Percentiles rank a stretch among this genome's conserved stretches.
phyloP scores from a whole-genome alignment of 2,797 vertebrate species.

The Mastacembelus armatus region DNA sequence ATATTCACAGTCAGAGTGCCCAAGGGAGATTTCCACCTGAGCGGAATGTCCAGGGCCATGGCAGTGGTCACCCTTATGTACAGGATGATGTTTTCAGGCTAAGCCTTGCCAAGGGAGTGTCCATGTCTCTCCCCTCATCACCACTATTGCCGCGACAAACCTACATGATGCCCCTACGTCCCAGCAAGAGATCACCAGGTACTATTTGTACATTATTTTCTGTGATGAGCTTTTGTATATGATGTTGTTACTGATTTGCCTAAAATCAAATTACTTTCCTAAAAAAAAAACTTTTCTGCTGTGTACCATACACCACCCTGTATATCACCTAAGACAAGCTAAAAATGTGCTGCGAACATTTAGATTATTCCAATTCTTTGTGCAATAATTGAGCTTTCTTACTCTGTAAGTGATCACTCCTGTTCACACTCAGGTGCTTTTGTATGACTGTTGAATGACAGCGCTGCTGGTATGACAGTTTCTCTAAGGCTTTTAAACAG shows the following conservation, averaged over 20 bases:
- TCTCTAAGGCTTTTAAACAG: conserved; percentile 5
- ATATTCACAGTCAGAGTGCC: conserved; percentile 82
- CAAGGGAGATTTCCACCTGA: conserved; percentile 77
- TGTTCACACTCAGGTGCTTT: not conserved
- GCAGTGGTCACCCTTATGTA: conserved; percentile 65
- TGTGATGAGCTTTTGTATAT: too few relatives aligned
- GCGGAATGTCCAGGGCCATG: conserved; percentile 75
- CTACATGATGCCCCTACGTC: conserved; percentile 88
- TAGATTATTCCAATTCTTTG: not conserved
- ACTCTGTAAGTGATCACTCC: not conserved
- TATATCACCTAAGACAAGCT: not conserved
- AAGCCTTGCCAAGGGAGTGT: conserved; percentile 91
- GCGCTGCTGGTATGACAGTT: not conserved
- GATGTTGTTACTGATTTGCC: not conserved
- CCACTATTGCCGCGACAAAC: conserved; percentile 94
- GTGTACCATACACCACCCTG: not conserved
- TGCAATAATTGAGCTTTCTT: not conserved
- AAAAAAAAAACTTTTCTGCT: too few relatives aligned
- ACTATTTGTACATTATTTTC: conserved; percentile 34
- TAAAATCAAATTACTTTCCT: not conserved
- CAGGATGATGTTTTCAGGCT: conserved; percentile 87
- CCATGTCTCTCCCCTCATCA: conserved; percentile 96
- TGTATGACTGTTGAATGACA: conserved; percentile 7
- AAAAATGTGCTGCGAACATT: conserved; percentile 6
- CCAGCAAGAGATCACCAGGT: conserved; percentile 96